Conservation (phyloP, 2,888 invertebrate species). For the Glaucopsyche alexis region DNA sequence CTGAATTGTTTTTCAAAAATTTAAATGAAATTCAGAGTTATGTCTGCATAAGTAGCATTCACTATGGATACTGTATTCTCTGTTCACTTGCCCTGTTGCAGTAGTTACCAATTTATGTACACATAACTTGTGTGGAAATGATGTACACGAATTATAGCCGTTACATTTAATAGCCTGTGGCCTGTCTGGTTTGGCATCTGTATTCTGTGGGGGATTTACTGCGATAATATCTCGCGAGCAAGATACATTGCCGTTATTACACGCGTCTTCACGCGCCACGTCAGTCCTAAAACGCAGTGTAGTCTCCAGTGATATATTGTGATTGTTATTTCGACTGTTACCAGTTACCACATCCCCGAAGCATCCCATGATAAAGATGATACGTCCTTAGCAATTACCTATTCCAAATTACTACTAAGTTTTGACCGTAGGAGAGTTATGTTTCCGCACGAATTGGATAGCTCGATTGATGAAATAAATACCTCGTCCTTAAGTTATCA, state of each 20-base stretch:
- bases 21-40: too few relatives aligned
- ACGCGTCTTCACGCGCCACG: conserved; percentile 15
- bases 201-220: conserved; percentile 18
- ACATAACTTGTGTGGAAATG: conserved; percentile 2
- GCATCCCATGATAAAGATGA: neutral
- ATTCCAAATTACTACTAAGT: too few relatives aligned
- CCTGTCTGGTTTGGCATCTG: conserved; percentile 8
- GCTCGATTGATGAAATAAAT: too few relatives aligned
- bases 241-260: conserved; percentile 24
- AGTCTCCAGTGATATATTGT: conserved; percentile 8
- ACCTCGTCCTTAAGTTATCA: too few relatives aligned
- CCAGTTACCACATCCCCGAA: neutral
- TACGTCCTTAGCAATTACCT: too few relatives aligned
- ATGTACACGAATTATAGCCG: conserved; percentile 2
- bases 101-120: neutral
- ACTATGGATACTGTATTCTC: too few relatives aligned
- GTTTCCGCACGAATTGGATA: too few relatives aligned
- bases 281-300: conserved; percentile 14
- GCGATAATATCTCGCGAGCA: conserved; percentile 12
- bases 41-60: too few relatives aligned
- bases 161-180: conserved; percentile 21
- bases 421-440: too few relatives aligned
- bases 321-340: neutral
- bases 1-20: too few relatives aligned
- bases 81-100: neutral